Conservation (phyloP, 2,888 invertebrate genomes). For the Urechis unicinctus region DNA sequence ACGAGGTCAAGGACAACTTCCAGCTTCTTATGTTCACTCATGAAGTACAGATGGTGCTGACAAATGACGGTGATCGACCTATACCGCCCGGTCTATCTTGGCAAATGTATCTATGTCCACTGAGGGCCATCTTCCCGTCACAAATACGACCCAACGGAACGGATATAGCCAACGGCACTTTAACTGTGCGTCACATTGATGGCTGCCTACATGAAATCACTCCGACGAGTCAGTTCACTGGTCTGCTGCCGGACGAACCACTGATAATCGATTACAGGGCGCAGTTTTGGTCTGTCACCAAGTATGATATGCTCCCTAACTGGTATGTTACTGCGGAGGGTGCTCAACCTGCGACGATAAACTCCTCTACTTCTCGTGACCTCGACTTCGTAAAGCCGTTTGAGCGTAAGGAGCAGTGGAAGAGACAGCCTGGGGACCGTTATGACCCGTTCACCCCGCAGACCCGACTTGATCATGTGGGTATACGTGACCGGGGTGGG, state of each 20-base stretch:
- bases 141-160: conserved; percentile 1
- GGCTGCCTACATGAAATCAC: conserved; percentile 9
- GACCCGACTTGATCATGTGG: no score
- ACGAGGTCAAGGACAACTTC: conserved; percentile 4
- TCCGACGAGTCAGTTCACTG: conserved; percentile 1
- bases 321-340: conserved; percentile 14
- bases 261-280: conserved; percentile 1
- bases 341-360: conserved; percentile 2
- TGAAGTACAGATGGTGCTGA: background rate
- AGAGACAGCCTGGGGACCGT: conserved; percentile 12
- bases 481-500: no score
- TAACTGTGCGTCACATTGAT: conserved; percentile 11
- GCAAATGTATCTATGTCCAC: conserved; percentile 10
- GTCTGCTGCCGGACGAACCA: background rate
- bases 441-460: conserved; percentile 18
- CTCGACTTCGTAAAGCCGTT: conserved; percentile 21
- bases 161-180: conserved; percentile 1
- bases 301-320: conserved; percentile 19
- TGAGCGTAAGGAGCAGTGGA: conserved; percentile 21
- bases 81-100: background rate
- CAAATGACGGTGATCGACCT: conserved; percentile 2
- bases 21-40: background rate
- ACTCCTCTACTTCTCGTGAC: conserved; percentile 10
- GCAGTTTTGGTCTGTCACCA: conserved; percentile 9
- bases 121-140: conserved; percentile 1